phyloP scores from a whole-genome alignment of 2,888 invertebrate genomes.

The Drosophila differens region DNA sequence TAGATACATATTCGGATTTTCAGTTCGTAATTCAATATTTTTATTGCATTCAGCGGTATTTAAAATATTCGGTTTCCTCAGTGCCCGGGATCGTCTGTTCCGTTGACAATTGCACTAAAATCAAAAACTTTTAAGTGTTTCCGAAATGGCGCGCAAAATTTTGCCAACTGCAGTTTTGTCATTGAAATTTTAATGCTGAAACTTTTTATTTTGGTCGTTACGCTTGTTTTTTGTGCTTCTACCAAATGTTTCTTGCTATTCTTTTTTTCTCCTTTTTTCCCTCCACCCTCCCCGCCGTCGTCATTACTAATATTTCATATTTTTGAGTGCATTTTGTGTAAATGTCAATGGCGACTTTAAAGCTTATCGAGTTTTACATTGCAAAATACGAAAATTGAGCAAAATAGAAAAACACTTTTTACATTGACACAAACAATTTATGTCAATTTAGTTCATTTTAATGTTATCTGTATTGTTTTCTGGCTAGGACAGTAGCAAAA shows the following conservation, averaged over 20 bases:
- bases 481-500: not conserved
- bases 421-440: not conserved
- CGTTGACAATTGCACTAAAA: constrained; percentile 39
- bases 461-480: not conserved
- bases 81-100: not conserved
- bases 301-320: constrained; percentile 31
- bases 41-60: constrained; percentile 40
- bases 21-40: constrained; percentile 28
- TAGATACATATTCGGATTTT: constrained; percentile 4
- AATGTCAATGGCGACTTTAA: constrained; percentile 28
- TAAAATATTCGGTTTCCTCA: constrained; percentile 11
- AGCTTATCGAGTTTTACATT: not conserved
- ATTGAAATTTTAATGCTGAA: constrained; percentile 59
- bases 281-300: not conserved
- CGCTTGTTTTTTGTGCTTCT: constrained; percentile 44
- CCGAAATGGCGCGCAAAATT: constrained; percentile 64
- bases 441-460: not conserved
- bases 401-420: not conserved
- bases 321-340: constrained; percentile 18
- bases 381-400: not conserved
- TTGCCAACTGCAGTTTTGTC: constrained; percentile 66
- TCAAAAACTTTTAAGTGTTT: constrained; percentile 64
- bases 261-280: not conserved
- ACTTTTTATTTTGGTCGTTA: constrained; percentile 56
- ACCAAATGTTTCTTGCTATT: constrained; percentile 20